Evolutionary conservation across 2,797 vertebrate species (phyloP).

Genomic region (Echiichthys vipera): DNA sequence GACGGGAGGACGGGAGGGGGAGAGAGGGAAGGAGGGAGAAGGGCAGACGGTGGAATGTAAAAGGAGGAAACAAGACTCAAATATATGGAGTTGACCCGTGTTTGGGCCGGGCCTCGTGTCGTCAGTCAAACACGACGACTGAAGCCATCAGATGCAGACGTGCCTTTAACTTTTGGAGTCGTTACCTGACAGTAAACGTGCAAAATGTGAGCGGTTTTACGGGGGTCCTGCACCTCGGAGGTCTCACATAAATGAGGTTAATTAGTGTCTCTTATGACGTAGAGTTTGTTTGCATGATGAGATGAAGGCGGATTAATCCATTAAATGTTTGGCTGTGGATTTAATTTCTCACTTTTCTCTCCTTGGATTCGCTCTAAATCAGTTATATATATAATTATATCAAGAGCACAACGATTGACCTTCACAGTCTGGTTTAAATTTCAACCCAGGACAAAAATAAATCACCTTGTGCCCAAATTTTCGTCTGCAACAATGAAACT

Average conservation of each 20-base stretch:
- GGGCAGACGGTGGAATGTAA: neutral
- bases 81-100: constrained; percentile 42
- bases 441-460: too few species aligned
- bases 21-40: neutral
- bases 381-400: too few species aligned
- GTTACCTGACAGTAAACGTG: neutral
- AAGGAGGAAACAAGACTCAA: constrained; percentile 28
- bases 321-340: too few species aligned
- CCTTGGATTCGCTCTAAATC: too few species aligned
- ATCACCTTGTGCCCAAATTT: too few species aligned
- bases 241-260: neutral
- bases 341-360: too few species aligned
- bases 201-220: neutral
- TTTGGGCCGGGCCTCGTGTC: neutral
- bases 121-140: constrained; percentile 19
- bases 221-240: neutral
- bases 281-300: neutral
- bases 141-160: neutral
- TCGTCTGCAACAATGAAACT: too few species aligned
- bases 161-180: neutral
- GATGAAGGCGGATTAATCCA: neutral
- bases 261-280: neutral
- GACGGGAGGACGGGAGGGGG: neutral
- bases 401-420: too few species aligned
- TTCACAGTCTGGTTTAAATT: neutral